phyloP scores from a whole-genome alignment of 2,113 vertebrate genomes.

The Pomatorhinus ruficollis region DNA sequence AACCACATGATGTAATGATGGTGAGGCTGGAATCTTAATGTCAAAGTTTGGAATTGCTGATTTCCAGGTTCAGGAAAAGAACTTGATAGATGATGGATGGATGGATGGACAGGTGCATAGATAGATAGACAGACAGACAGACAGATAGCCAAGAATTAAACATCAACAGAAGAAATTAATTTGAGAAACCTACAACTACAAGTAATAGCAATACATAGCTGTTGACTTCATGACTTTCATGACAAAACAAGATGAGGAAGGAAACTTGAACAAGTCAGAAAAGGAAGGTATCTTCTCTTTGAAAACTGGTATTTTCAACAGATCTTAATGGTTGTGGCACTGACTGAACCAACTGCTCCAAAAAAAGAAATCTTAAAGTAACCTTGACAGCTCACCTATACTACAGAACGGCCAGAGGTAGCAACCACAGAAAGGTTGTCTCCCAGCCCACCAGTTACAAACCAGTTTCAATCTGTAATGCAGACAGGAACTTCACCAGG shows the following conservation, averaged over 20 bases:
- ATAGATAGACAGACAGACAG: accelerated
- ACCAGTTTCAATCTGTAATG: not conserved
- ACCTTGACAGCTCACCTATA: not conserved
- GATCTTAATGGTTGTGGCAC: not conserved
- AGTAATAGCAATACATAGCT: not conserved
- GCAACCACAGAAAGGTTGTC: not conserved
- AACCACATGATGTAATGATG: accelerated
- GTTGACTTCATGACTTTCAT: not conserved
- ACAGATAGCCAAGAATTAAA: not conserved
- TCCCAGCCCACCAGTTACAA: not conserved
- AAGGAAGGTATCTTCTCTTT: not conserved
- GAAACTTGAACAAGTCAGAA: not conserved
- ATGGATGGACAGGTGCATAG: not conserved
- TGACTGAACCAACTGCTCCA: not conserved
- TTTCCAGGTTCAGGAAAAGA: not conserved
- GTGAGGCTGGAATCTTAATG: not conserved
- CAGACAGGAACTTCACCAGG: not conserved
- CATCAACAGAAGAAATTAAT: not conserved
- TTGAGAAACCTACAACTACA: not conserved
- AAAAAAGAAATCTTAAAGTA: not conserved
- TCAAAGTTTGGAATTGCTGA: not conserved
- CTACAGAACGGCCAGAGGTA: not conserved
- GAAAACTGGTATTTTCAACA: not conserved
- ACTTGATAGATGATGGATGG: not conserved
- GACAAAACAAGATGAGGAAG: not conserved